phyloP scores from a whole-genome alignment of 2,888 invertebrate species.

The Sisyra nigra region DNA sequence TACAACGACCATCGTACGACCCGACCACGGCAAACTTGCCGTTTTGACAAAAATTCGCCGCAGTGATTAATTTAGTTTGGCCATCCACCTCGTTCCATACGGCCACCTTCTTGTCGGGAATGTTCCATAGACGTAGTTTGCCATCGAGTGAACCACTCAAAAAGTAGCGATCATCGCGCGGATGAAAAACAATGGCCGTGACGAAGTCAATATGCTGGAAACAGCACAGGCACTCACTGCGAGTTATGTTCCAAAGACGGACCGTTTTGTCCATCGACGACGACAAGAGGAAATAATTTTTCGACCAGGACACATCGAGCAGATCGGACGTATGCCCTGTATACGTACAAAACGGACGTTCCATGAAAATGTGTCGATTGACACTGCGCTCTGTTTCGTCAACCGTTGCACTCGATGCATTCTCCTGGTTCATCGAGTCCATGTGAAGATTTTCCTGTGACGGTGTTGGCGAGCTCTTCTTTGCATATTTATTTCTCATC shows the following conservation, averaged over 20 bases:
- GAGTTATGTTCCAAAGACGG: constrained; percentile 90
- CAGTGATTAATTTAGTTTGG: constrained; percentile 87
- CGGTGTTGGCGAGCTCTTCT: constrained; percentile 83
- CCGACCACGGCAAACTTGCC: constrained; percentile 97
- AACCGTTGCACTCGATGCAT: constrained; percentile 36
- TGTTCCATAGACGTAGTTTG: constrained; percentile 97
- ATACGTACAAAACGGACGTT: constrained; percentile 83
- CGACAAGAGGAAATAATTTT: constrained; percentile 94
- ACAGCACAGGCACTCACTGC: constrained; percentile 94
- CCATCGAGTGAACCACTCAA: constrained; percentile 95
- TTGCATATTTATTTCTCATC: constrained; percentile 88
- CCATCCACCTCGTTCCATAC: constrained; percentile 96
- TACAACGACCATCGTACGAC: constrained; percentile 95
- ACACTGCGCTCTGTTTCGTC: constrained; percentile 38
- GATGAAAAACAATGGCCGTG: constrained; percentile 97
- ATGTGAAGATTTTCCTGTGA: constrained; percentile 78
- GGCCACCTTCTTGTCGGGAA: constrained; percentile 97
- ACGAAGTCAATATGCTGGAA: constrained; percentile 99
- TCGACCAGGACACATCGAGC: constrained; percentile 96
- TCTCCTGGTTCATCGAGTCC: constrained; percentile 44
- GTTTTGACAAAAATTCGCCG: constrained; percentile 94
- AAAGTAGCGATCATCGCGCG: constrained; percentile 80
- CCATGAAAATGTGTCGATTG: constrained; percentile 56
- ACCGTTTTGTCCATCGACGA: constrained; percentile 99
- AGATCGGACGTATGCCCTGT: constrained; percentile 92